These are phyloP conservation scores for Leptinotarsa juncta DNA, from an alignment of 2,888 invertebrate species.

Conservation along the genomic window DNA sequence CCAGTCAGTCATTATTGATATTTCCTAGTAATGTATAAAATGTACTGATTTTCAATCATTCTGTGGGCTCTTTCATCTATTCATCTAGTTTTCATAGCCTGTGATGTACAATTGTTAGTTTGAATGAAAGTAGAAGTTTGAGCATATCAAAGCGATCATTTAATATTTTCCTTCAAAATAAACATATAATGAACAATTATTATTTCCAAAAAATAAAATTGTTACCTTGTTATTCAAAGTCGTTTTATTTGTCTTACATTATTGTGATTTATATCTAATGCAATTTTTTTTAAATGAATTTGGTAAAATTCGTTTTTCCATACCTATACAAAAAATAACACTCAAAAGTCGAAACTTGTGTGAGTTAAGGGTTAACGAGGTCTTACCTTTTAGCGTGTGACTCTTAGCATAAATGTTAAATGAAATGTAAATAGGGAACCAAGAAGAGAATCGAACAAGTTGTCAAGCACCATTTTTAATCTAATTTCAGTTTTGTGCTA, in stretches of 20 bases:
- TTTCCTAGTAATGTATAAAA: not conserved
- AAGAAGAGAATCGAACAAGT: too few relatives aligned
- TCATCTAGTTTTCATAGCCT: slow-evolving; percentile 12
- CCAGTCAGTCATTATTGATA: not conserved
- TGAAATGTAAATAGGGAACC: too few relatives aligned
- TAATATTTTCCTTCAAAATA: slow-evolving; percentile 1
- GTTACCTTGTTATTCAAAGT: not conserved
- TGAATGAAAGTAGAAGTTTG: not conserved
- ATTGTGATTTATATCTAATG: not conserved
- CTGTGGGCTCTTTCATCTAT: not conserved
- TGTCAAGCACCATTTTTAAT: too few relatives aligned
- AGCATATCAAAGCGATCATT: too few relatives aligned
- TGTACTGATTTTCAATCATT: slow-evolving; percentile 4
- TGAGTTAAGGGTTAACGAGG: too few relatives aligned
- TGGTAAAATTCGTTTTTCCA: too few relatives aligned
- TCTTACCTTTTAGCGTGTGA: too few relatives aligned
- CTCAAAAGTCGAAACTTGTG: too few relatives aligned
- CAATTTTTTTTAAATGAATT: too few relatives aligned
- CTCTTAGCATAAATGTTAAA: too few relatives aligned
- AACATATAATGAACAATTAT: slow-evolving; percentile 8
- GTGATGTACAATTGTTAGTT: slow-evolving; percentile 12
- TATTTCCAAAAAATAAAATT: slow-evolving; percentile 8
- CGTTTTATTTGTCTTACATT: not conserved
- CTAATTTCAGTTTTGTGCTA: too few relatives aligned
- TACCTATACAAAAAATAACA: too few relatives aligned